phyloP scores from a whole-genome alignment of 2,888 invertebrate genomes.

The Penaeus monodon region DNA sequence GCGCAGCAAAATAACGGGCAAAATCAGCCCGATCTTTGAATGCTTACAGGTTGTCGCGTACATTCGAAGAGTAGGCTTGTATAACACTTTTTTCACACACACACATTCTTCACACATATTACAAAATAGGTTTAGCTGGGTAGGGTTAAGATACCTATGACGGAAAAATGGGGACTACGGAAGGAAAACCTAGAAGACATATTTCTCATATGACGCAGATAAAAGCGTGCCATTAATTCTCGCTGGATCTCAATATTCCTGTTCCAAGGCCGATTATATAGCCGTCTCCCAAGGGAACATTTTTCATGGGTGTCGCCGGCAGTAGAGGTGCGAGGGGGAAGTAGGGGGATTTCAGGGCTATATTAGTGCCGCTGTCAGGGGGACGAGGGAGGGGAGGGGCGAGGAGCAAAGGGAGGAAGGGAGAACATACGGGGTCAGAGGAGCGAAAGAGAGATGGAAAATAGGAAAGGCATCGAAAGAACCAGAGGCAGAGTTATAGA shows the following conservation, averaged over 20 bases:
- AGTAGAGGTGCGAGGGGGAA: neutral
- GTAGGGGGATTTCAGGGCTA: neutral
- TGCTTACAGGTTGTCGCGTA: too few relatives aligned
- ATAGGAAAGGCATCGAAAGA: neutral
- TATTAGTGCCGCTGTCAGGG: too few relatives aligned
- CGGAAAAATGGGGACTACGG: too few relatives aligned
- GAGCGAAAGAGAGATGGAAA: constrained; percentile 3
- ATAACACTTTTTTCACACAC: too few relatives aligned
- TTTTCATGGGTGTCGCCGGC: constrained; percentile 8
- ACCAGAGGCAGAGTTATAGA: neutral
- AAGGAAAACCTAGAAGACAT: constrained; percentile 14
- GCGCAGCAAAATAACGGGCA: too few relatives aligned
- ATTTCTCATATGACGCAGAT: constrained; percentile 35
- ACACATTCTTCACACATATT: too few relatives aligned
- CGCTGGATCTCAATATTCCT: constrained; percentile 28
- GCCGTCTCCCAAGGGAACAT: neutral
- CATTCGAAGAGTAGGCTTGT: too few relatives aligned
- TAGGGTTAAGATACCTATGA: too few relatives aligned
- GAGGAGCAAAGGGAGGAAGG: neutral
- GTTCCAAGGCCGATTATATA: neutral
- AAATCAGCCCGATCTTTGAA: too few relatives aligned
- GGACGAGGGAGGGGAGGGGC: too few relatives aligned
- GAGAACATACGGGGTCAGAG: neutral
- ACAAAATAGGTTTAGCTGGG: too few relatives aligned
- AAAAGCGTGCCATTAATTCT: constrained; percentile 24